phyloP scores from a whole-genome alignment of 92 coral and sea anemone species.

The Epizoanthus scotinus region DNA sequence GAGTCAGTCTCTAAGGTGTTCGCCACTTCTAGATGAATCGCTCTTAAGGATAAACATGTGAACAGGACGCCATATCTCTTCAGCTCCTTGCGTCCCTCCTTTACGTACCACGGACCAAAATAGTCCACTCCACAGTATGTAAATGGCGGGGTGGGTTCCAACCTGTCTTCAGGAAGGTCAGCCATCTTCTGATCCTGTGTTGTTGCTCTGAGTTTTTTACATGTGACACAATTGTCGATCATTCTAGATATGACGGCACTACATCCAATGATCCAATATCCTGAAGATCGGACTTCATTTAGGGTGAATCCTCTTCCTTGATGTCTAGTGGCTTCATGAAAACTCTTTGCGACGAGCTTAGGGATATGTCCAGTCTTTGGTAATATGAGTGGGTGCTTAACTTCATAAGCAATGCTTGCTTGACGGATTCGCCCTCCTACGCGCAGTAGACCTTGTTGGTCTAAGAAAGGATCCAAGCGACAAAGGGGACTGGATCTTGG shows the following conservation, averaged over 20 bases:
- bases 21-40: conserved; percentile 27
- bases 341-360: background rate
- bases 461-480: conserved; percentile 23
- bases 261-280: too few relatives aligned
- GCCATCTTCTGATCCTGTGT: too few relatives aligned
- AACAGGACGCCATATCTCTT: conserved; percentile 2
- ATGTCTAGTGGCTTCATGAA: background rate
- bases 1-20: conserved; percentile 15
- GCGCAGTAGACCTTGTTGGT: conserved; percentile 9
- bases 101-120: background rate
- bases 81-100: conserved; percentile 1
- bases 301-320: conserved; percentile 2
- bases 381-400: conserved; percentile 3
- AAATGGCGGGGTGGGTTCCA: too few relatives aligned
- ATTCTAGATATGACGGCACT: too few relatives aligned
- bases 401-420: background rate
- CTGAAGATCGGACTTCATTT: too few relatives aligned
- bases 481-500: background rate
- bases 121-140: too few relatives aligned
- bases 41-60: conserved; percentile 1
- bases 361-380: conserved; percentile 14
- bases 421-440: conserved; percentile 20
- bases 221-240: too few relatives aligned
- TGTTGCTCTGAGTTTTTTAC: too few relatives aligned
- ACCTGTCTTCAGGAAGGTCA: too few relatives aligned